Conservation (phyloP, 2,888 invertebrate genomes). For the Lithophane leautieri region DNA sequence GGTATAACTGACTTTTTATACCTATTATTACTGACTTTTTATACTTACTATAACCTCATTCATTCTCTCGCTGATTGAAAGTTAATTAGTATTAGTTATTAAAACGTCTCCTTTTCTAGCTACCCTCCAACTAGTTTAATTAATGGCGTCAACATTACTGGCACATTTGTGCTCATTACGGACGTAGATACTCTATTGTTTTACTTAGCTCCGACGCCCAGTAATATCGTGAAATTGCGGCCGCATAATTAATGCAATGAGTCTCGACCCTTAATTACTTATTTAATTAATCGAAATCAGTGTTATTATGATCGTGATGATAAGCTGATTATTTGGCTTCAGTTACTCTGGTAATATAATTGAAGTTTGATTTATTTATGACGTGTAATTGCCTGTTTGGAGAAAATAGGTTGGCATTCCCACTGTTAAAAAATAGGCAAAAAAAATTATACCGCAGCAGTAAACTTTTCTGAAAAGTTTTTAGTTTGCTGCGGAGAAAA, state of each 20-base stretch:
- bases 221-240: conserved; percentile 54
- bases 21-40: neutral
- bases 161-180: conserved; percentile 58
- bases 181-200: conserved; percentile 45
- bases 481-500: neutral
- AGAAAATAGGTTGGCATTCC: neutral
- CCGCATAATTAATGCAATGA: conserved; percentile 57
- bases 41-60: neutral
- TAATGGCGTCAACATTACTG: conserved; percentile 60
- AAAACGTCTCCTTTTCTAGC: conserved; percentile 22
- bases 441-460: neutral
- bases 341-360: conserved; percentile 15
- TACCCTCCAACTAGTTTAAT: conserved; percentile 31
- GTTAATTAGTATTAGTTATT: conserved; percentile 10
- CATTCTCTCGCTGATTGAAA: conserved; percentile 1
- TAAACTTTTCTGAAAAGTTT: neutral
- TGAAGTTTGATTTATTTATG: conserved; percentile 7
- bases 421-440: neutral
- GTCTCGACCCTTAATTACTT: conserved; percentile 48
- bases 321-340: conserved; percentile 38
- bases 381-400: neutral
- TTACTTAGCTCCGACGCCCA: conserved; percentile 54
- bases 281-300: conserved; percentile 42
- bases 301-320: conserved; percentile 41
- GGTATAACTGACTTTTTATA: neutral